Base-by-base conservation (phyloP, 2,888 invertebrate species). In the Amphipoea lucens region DNA sequence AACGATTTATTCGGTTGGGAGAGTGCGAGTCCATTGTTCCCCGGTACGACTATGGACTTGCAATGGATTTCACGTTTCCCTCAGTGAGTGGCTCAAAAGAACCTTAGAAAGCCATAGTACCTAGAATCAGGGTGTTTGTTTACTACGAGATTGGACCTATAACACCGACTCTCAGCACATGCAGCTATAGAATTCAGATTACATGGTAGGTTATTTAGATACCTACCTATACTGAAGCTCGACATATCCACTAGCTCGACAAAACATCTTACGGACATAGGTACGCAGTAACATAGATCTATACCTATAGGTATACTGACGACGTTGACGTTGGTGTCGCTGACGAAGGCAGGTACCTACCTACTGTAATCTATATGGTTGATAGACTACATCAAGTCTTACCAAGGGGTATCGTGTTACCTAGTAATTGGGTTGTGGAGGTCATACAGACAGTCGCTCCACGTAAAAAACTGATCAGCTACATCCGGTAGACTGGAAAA, bases 1-100 rank as follows among this genome's bases (percentile, higher is more conserved):
- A 91, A 89, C 88, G 88, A 87, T 89, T 88, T 90, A 91, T 91
- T 90, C 89, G 88, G 78, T 78, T 81, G 68, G 71, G 74, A 12
- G 45, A 5, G 83, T 71, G 76, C 11, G 77, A 36, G 76, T 83
- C 74, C 90, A 74, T 82, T 89, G 82, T 79, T n/a, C 14, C 12
- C 60, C 57, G 71, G 63, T 20, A 42, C 40, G n/a, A n/a, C 23
- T 17, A n/a, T 70, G 17, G 3, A 0, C 40, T 48, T 48, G 67
- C 67, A n/a, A 45, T n/a, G 4, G 67, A 68, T n/a, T 68, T 17
- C 67, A 29, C 20, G 20, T 48, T 29, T 29, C 5, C 9, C 11
- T 48, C 20, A 11, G 17, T 9, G 67, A 45, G 23, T 45, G 68
- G 9, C 42, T 67, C 17, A 45, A 45, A 45, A 68, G 9, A 29